These are phyloP conservation scores for Watsonalla cultraria DNA, from an alignment of 2,888 invertebrate species.

Conservation along the genomic window DNA sequence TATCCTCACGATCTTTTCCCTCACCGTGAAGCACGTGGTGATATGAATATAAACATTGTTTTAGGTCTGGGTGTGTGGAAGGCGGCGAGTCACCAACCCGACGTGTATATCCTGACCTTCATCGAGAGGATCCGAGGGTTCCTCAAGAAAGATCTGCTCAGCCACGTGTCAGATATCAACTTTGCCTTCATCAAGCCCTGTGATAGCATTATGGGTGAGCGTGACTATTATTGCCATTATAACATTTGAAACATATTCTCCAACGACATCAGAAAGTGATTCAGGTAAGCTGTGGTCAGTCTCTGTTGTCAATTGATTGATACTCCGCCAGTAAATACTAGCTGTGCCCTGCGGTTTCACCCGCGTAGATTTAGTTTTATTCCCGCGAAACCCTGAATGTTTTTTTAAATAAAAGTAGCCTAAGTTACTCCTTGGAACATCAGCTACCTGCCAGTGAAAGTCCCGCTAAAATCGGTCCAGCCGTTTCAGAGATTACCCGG, in stretches of 20 bases:
- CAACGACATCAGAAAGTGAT: background rate
- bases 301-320: no score
- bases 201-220: conserved; percentile 38
- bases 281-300: no score
- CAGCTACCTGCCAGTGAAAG: no score
- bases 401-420: no score
- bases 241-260: background rate
- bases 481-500: no score
- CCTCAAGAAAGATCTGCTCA: conserved; percentile 65
- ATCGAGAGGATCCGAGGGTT: conserved; percentile 78
- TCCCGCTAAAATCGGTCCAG: no score
- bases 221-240: background rate
- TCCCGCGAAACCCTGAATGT: no score
- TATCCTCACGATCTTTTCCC: no score
- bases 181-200: conserved; percentile 79
- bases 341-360: no score
- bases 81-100: conserved; percentile 78
- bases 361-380: no score
- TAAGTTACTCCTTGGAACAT: no score
- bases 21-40: background rate
- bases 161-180: conserved; percentile 80
- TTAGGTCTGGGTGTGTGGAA: conserved; percentile 82
- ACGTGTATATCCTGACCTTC: conserved; percentile 81
- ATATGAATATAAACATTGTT: background rate
- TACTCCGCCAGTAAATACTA: no score